These are phyloP conservation scores for Lepidostoma basale DNA, from an alignment of 1,140 invertebrate genomes.

Conservation along the genomic window DNA sequence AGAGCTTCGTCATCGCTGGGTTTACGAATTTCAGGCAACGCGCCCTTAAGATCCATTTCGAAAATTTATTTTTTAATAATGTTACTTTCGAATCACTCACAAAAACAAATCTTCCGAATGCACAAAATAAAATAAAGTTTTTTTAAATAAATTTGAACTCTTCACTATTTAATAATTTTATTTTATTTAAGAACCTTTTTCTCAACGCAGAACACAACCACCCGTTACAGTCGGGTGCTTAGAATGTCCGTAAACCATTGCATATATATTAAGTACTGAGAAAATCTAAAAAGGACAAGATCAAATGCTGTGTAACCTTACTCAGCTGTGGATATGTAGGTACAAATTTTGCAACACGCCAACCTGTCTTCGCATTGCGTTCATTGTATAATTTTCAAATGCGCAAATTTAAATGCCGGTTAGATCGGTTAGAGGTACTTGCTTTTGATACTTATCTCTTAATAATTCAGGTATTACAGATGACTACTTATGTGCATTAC, in stretches of 20 bases:
- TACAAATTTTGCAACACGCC: not conserved
- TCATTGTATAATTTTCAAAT: not conserved
- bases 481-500: no score
- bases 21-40: not conserved
- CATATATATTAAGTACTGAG: no score
- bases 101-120: not conserved
- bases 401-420: not conserved
- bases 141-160: no score
- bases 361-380: not conserved
- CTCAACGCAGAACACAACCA: no score
- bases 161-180: no score
- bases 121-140: no score
- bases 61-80: not conserved
- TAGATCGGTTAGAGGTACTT: not conserved
- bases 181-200: no score
- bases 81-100: not conserved
- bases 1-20: not conserved
- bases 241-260: no score
- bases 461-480: not conserved
- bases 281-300: constrained; percentile 6
- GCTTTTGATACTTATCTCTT: not conserved
- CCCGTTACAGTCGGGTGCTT: no score
- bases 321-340: not conserved
- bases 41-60: not conserved
- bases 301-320: not conserved